Evolutionary conservation across 2,888 invertebrate species (phyloP).

Genomic region (Scaptomyza reducta): DNA sequence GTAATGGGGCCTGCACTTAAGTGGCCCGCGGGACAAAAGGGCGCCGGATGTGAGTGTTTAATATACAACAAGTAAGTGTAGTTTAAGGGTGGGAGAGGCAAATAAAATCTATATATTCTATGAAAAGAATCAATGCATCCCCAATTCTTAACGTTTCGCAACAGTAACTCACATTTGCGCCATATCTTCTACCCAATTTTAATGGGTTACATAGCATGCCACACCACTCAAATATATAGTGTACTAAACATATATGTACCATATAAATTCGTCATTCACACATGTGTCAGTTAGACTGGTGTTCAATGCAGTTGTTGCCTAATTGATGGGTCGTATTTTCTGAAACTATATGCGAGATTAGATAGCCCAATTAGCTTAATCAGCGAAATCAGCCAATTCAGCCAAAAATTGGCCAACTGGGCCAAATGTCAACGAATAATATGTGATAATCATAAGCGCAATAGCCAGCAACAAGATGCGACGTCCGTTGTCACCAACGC

Average conservation of each 20-base stretch:
- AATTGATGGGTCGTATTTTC: conserved; percentile 44
- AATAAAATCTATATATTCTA: too few relatives aligned
- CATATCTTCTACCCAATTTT: not conserved
- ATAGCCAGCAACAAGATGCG: conserved; percentile 59
- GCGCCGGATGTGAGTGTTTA: conserved; percentile 63
- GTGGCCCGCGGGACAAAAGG: conserved; percentile 51
- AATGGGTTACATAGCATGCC: not conserved
- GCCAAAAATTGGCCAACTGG: conserved; percentile 25
- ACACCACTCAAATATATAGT: not conserved
- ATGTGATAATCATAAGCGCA: conserved; percentile 36
- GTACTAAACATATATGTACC: not conserved
- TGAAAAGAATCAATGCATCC: too few relatives aligned
- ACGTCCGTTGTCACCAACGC: conserved; percentile 73
- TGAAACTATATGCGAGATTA: conserved; percentile 55
- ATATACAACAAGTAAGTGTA: conserved; percentile 5
- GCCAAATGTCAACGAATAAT: conserved; percentile 30
- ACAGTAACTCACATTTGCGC: not conserved
- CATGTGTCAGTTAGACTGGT: conserved; percentile 15
- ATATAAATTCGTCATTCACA: not conserved
- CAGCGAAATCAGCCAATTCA: conserved; percentile 20
- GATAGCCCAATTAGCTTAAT: conserved; percentile 55
- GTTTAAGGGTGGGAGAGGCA: too few relatives aligned
- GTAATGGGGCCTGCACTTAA: conserved; percentile 60
- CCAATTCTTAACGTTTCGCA: not conserved
- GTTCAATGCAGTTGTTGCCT: conserved; percentile 17